phyloP scores from a whole-genome alignment of 2,888 invertebrate genomes.

The Penaeus monodon region DNA sequence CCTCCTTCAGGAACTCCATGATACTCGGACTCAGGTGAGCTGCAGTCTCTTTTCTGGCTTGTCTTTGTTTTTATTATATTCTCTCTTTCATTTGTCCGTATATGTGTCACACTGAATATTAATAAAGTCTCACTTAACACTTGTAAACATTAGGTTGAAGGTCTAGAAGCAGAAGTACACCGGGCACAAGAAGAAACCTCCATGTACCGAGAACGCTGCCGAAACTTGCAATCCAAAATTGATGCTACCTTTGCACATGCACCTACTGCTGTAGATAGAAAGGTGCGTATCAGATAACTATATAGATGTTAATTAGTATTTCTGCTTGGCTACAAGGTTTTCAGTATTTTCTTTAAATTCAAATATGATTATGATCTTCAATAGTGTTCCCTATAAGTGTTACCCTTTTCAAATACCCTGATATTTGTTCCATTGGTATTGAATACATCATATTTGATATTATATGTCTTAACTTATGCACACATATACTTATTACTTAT shows the following conservation, averaged over 20 bases:
- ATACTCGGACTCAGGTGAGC: constrained; percentile 52
- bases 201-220: constrained; percentile 32
- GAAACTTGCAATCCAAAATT: constrained; percentile 36
- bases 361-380: no score
- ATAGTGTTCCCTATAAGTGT: no score
- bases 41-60: no score
- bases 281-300: neutral
- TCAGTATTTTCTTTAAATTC: no score
- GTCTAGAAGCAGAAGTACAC: constrained; percentile 43
- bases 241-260: constrained; percentile 1
- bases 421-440: no score
- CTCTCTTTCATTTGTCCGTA: neutral
- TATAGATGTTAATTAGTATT: no score
- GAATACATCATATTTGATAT: no score
- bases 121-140: neutral
- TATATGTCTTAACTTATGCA: no score
- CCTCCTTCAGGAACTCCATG: constrained; percentile 58
- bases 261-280: neutral
- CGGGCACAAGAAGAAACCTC: constrained; percentile 46
- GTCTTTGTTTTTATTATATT: no score
- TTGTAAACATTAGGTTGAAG: constrained; percentile 36
- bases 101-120: neutral
- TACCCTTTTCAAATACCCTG: no score
- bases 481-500: neutral
- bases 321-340: no score